Conservation (phyloP, 2,113 vertebrate genomes). For the Blennius ocellaris region DNA sequence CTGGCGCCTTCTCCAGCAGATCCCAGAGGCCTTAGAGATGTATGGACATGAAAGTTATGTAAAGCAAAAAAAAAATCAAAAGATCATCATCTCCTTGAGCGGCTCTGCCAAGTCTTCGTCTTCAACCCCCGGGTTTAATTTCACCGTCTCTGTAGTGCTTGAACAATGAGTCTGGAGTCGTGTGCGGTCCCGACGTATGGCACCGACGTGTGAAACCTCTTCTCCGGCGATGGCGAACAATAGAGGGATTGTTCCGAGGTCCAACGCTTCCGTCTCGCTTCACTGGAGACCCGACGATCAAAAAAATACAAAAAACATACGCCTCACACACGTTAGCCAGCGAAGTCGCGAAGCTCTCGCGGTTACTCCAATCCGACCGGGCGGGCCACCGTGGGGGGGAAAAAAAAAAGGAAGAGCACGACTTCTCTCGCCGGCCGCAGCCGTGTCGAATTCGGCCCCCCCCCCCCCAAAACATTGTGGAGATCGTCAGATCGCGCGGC, state of each 20-base stretch:
- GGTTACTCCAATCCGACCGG: constrained; percentile 12
- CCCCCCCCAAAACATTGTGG: constrained; percentile 31
- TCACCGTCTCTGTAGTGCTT: constrained; percentile 35
- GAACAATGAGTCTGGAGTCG: constrained; percentile 47
- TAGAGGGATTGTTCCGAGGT: constrained; percentile 42
- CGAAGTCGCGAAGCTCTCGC: constrained; percentile 35
- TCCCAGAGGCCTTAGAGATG: no score
- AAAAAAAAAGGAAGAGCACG: background rate
- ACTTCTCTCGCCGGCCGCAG: constrained; percentile 35
- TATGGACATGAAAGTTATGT: no score
- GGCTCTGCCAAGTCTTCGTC: constrained; percentile 32
- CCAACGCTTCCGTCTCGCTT: constrained; percentile 18
- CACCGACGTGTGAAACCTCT: constrained; percentile 48
- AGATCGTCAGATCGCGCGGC: constrained; percentile 45
- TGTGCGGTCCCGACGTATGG: constrained; percentile 56
- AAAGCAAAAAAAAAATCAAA: no score
- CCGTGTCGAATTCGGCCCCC: constrained; percentile 33
- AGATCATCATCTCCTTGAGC: constrained; percentile 14
- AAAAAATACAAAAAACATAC: constrained; percentile 19
- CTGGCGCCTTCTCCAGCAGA: no score
- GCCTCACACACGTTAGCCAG: constrained; percentile 17
- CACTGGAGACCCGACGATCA: constrained; percentile 26
- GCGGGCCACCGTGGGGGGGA: background rate
- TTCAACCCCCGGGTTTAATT: constrained; percentile 44
- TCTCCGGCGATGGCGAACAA: constrained; percentile 52